Conservation (phyloP, 2,113 vertebrate genomes). For the Columba livia region DNA sequence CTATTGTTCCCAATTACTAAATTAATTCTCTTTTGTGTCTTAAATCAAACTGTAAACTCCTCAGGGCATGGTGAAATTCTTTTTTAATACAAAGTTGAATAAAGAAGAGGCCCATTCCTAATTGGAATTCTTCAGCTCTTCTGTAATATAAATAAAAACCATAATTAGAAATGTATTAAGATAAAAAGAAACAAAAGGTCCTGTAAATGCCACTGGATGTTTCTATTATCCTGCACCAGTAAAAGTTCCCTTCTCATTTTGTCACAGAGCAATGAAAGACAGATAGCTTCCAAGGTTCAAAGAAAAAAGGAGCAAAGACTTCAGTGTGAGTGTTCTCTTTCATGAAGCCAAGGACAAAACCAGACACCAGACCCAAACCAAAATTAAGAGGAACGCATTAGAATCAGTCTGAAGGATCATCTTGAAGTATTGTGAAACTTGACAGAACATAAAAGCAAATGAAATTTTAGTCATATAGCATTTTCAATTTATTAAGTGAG, state of each 20-base stretch:
- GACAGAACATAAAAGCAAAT: neutral
- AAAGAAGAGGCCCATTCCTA: neutral
- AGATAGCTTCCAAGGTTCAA: neutral
- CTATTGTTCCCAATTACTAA: neutral
- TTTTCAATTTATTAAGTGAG: neutral
- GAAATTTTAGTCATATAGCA: neutral
- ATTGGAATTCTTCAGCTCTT: neutral
- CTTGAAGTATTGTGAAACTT: neutral
- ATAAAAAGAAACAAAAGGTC: constrained; percentile 51
- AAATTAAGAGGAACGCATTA: neutral
- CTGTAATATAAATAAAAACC: neutral
- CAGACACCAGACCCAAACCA: neutral
- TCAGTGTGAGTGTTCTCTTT: neutral
- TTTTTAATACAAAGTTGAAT: neutral
- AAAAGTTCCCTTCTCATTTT: constrained; percentile 18
- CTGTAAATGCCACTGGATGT: constrained; percentile 25
- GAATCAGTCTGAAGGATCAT: neutral
- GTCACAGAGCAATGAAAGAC: neutral
- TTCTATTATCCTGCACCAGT: neutral
- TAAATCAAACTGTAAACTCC: neutral
- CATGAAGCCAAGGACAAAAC: neutral
- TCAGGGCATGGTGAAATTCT: neutral
- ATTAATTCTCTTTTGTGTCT: neutral
- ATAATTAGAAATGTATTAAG: constrained; percentile 21
- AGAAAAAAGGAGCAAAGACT: neutral